A percentile compares a stretch with the other conserved stretches of the same genome.
These are phyloP conservation scores for Cladorhizidae sp. DNA, from an alignment of 37 sponge, comb jelly and placozoan species.

Conservation along the genomic window DNA sequence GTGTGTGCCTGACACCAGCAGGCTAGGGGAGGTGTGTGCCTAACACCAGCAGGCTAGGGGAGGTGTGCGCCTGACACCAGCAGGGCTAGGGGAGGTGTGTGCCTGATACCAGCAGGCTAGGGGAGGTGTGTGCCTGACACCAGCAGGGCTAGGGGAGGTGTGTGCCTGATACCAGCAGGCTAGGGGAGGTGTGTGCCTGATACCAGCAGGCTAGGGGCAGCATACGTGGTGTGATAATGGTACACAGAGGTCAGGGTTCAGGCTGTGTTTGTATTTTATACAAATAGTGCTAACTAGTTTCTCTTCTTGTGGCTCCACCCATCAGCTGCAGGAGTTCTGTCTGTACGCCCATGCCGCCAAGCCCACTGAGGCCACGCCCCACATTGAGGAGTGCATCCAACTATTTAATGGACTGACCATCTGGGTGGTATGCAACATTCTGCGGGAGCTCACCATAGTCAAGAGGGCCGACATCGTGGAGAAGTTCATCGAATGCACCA, in stretches of 20 bases:
- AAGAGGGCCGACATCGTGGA: slow-evolving; percentile 70
- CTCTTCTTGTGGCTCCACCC: neutral
- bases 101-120: too few relatives aligned
- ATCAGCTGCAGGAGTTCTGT: slow-evolving; percentile 73
- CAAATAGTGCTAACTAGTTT: neutral
- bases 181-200: too few relatives aligned
- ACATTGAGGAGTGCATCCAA: slow-evolving; percentile 70
- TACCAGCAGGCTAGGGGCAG: neutral
- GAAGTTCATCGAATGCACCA: slow-evolving; percentile 72
- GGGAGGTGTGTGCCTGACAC: too few relatives aligned
- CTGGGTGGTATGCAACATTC: slow-evolving; percentile 72
- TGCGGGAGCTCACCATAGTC: slow-evolving; percentile 56
- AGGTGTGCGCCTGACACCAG: too few relatives aligned
- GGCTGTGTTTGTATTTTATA: neutral
- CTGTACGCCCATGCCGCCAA: slow-evolving; percentile 65
- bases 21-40: too few relatives aligned
- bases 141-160: too few relatives aligned
- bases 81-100: too few relatives aligned
- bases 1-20: too few relatives aligned
- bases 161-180: too few relatives aligned
- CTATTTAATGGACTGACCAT: slow-evolving; percentile 73
- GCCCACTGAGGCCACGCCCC: slow-evolving; percentile 60
- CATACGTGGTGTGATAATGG: neutral
- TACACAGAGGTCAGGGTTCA: too few relatives aligned
- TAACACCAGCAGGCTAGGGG: too few relatives aligned